A percentile compares a stretch with the other conserved stretches of the same genome.
phyloP scores from a whole-genome alignment of 2,797 vertebrate species.

The Melanotaenia trifasciata region DNA sequence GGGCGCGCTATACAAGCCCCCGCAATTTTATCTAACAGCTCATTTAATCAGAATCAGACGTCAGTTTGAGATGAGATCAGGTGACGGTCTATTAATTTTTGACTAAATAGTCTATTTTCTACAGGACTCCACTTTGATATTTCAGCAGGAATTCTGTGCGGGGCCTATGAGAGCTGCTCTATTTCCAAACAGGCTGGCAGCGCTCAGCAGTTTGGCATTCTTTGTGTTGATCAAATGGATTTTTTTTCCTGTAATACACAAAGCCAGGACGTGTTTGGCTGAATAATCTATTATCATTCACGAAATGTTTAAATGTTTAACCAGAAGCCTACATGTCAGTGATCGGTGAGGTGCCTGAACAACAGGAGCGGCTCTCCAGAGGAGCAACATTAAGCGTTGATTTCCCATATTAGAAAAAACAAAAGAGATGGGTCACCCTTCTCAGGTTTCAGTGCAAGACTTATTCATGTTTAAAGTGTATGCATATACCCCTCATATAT shows the following conservation, averaged over 20 bases:
- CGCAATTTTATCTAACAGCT: conserved; percentile 39
- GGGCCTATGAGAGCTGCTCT: conserved; percentile 45
- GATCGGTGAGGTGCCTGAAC: conserved; percentile 41
- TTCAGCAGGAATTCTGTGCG: conserved; percentile 26
- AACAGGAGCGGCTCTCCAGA: conserved; percentile 46
- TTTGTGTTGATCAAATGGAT: conserved; percentile 54
- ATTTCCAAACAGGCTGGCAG: conserved; percentile 28
- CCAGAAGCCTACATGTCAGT: conserved; percentile 49
- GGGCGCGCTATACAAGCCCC: conserved; percentile 40
- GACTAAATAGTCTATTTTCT: conserved; percentile 15
- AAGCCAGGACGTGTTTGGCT: conserved; percentile 65
- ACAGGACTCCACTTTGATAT: conserved; percentile 46
- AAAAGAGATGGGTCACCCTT: conserved; percentile 75
- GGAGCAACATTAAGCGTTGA: conserved; percentile 55
- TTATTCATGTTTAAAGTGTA: conserved; percentile 18
- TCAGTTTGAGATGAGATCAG: conserved; percentile 24
- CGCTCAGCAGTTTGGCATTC: conserved; percentile 43
- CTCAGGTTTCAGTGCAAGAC: conserved; percentile 70
- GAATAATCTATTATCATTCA: conserved; percentile 39
- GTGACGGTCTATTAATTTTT: conserved; percentile 39
- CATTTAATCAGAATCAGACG: conserved; percentile 58
- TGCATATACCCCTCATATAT: background rate
- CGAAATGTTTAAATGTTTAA: conserved; percentile 16
- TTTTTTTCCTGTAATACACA: conserved; percentile 51
- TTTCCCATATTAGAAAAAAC: conserved; percentile 61